These are phyloP conservation scores for Plebejus anna DNA, from an alignment of 2,888 invertebrate species.

Conservation along the genomic window DNA sequence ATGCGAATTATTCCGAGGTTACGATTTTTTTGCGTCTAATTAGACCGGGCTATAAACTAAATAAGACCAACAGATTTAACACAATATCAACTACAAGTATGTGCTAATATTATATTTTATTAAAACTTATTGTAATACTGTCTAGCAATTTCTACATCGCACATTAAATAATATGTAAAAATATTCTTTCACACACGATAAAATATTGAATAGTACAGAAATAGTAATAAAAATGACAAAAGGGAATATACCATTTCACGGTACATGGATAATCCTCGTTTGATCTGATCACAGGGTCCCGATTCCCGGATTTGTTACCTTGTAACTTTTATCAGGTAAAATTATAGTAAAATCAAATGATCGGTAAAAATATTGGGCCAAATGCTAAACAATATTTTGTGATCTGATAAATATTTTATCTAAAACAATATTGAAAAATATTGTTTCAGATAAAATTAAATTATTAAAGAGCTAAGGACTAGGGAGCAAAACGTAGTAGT, in stretches of 20 bases:
- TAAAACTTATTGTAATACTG: not conserved
- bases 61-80: too few relatives aligned
- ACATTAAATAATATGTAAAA: not conserved
- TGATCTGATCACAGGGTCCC: constrained; percentile 98
- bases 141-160: not conserved
- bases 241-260: constrained; percentile 98
- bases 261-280: constrained; percentile 95
- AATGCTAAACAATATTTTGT: not conserved
- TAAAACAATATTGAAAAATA: too few relatives aligned
- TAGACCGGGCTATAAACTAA: too few relatives aligned
- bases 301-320: constrained; percentile 95
- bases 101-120: too few relatives aligned
- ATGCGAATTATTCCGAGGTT: too few relatives aligned
- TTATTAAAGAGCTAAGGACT: too few relatives aligned
- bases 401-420: not conserved
- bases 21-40: too few relatives aligned
- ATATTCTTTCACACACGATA: not conserved
- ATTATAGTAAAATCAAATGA: constrained; percentile 95
- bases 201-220: not conserved
- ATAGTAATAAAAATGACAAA: constrained; percentile 71
- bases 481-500: too few relatives aligned
- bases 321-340: constrained; percentile 94
- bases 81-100: too few relatives aligned
- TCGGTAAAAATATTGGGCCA: constrained; percentile 87
- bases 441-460: too few relatives aligned